These are phyloP conservation scores for Furcifer pardalis DNA, from an alignment of 2,797 vertebrate genomes.

Conservation along the genomic window DNA sequence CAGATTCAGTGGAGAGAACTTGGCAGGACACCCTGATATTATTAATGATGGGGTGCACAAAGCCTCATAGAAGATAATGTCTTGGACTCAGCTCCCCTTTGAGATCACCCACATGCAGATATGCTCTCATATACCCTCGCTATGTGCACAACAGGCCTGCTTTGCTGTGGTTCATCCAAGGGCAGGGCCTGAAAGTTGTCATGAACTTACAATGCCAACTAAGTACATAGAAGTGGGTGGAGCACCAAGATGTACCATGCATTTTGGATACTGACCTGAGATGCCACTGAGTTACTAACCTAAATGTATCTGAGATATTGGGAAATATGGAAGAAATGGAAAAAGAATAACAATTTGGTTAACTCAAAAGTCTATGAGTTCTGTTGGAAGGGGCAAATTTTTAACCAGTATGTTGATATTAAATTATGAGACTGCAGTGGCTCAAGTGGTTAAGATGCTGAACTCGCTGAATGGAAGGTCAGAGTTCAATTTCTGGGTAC, in stretches of 20 bases:
- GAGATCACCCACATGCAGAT: constrained; percentile 2
- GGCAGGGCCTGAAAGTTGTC: not conserved
- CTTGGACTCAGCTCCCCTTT: constrained; percentile 31
- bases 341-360: not conserved
- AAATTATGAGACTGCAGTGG: too few species aligned
- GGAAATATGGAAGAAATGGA: not conserved
- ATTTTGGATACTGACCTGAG: not conserved
- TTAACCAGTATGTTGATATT: too few species aligned
- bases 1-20: constrained; percentile 62
- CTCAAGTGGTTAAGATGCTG: too few species aligned
- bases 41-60: constrained; percentile 60
- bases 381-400: too few species aligned
- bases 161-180: constrained; percentile 34
- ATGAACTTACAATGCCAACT: not conserved
- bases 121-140: constrained; percentile 15
- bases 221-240: not conserved
- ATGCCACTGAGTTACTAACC: not conserved
- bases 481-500: too few species aligned
- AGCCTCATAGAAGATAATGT: constrained; percentile 62
- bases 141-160: rapidly evolving
- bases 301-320: not conserved
- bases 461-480: too few species aligned
- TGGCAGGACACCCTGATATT: constrained; percentile 75
- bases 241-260: not conserved
- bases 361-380: too few species aligned